Base-by-base conservation (phyloP, 2,888 invertebrate species). In the Lymantria dispar region DNA sequence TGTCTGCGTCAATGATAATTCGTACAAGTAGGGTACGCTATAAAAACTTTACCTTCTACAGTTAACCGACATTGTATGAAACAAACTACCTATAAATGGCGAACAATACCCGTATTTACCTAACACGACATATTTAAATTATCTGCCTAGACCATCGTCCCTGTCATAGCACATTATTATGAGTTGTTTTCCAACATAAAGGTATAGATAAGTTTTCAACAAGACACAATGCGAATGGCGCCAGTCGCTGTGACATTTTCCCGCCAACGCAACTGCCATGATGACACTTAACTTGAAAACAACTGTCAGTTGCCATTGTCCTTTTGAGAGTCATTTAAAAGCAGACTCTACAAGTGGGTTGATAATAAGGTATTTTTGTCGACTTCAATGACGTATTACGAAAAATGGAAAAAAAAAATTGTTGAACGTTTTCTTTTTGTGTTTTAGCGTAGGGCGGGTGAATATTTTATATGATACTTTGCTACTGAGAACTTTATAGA, bases 181-280 rank as follows among this genome's bases (percentile, higher is more conserved):
- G 22, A 22, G 5, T 3, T 22, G 22, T 22, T 22, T 22, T 22
- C 22, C 22, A n/a, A n/a, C n/a, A 22, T 22, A 33, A 9, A 36
- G 10, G 36, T 7, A 36, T 54, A 43, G 62, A 53, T 45, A 60
- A 38, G 41, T 56, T 60, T 63, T 57, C 52, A 49, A 42, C 43
- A 42, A 29, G 50, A 56, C 55, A 64, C 59, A 64, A 61, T 60
- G 54, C 57, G 62, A 62, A 68, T 64, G 60, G 58, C 63, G 56
- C 13, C 54, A n/a, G 44, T 45, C 43, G 37, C 53, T 52, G 49
- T 46, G 46, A 60, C 58, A 43, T 36, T 71, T 70, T 70, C 68
- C 70, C 71, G 68, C 75, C 69, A 48, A 64, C 64, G 56, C 61
- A 40, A 10, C 38, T 9, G 55, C 54, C 58, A 66, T 74, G 64